Conservation (phyloP, 2,888 invertebrate genomes). For the Eupeodes latifasciatus region DNA sequence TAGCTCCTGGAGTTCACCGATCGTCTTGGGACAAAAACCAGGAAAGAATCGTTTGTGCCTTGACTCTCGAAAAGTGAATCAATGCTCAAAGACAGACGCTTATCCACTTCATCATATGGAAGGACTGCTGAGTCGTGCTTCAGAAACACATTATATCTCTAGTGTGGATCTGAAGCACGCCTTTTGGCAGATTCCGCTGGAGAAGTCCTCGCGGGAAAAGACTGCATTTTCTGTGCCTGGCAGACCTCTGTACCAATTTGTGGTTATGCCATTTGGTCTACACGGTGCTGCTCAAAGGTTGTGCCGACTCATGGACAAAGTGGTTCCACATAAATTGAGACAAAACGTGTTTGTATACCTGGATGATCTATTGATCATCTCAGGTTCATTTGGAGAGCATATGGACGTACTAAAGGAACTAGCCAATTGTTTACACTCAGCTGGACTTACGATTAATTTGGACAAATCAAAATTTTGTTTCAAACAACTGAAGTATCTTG, state of each 20-base stretch:
- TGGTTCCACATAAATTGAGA: background rate
- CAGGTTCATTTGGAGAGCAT: background rate
- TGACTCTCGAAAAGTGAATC: background rate
- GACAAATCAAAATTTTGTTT: too few species aligned
- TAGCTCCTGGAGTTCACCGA: background rate
- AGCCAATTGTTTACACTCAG: background rate
- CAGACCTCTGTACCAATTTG: conserved; percentile 44
- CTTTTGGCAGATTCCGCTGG: too few species aligned
- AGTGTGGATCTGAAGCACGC: too few species aligned
- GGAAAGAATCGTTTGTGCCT: background rate
- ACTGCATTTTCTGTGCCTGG: conserved; percentile 71
- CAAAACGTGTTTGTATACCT: background rate
- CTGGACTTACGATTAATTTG: background rate
- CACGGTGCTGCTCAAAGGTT: conserved; percentile 39
- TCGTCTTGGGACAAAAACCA: background rate
- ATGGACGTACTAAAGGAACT: background rate
- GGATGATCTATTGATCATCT: background rate
- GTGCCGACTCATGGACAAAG: conserved; percentile 76
- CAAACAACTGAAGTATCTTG: too few species aligned
- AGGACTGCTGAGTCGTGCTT: too few species aligned
- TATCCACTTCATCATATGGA: background rate
- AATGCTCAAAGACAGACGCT: background rate
- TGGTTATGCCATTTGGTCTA: conserved; percentile 48
- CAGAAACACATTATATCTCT: too few species aligned
- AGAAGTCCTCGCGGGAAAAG: too few species aligned